A percentile compares a stretch with the other conserved stretches of the same genome.
Conservation (phyloP, 2,797 vertebrate species). For the Lagodon rhomboides region DNA sequence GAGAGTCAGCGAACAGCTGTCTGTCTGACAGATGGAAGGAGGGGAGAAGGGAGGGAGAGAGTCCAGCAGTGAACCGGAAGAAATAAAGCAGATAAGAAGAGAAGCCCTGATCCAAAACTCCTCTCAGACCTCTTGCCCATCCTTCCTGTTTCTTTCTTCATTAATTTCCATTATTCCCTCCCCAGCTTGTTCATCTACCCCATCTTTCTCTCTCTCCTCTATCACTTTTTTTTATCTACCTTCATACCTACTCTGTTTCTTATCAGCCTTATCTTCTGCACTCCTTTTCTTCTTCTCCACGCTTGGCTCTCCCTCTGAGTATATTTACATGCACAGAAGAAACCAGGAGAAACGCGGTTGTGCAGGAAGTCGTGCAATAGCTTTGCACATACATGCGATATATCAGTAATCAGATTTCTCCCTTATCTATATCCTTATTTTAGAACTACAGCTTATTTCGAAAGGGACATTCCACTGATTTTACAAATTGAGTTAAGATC, state of each 20-base stretch:
- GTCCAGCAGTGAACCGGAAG: constrained; percentile 61
- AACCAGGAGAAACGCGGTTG: constrained; percentile 42
- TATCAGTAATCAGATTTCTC: constrained; percentile 31
- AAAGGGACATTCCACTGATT: not conserved
- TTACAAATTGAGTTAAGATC: not conserved
- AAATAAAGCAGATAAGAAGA: constrained; percentile 76
- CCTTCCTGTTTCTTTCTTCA: constrained; percentile 57
- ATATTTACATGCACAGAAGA: constrained; percentile 31
- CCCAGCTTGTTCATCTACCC: not conserved
- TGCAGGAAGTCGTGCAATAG: constrained; percentile 33
- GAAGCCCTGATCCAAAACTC: constrained; percentile 52
- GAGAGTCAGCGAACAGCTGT: constrained; percentile 64
- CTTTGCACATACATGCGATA: not conserved
- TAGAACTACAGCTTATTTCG: not conserved
- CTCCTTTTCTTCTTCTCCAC: constrained; percentile 34
- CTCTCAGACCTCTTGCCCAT: constrained; percentile 42
- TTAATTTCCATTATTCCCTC: constrained; percentile 37
- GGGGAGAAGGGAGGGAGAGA: constrained; percentile 44
- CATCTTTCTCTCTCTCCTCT: not conserved
- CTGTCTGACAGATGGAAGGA: constrained; percentile 70
- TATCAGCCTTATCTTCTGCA: constrained; percentile 8
- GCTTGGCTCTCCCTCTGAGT: constrained; percentile 39
- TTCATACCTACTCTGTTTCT: constrained; percentile 19
- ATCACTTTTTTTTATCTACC: constrained; percentile 38
- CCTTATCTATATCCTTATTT: not conserved